A percentile compares a stretch with the other conserved stretches of the same genome.
Evolutionary conservation across 2,888 invertebrate species (phyloP).

Genomic region (Scotopteryx bipunctaria): DNA sequence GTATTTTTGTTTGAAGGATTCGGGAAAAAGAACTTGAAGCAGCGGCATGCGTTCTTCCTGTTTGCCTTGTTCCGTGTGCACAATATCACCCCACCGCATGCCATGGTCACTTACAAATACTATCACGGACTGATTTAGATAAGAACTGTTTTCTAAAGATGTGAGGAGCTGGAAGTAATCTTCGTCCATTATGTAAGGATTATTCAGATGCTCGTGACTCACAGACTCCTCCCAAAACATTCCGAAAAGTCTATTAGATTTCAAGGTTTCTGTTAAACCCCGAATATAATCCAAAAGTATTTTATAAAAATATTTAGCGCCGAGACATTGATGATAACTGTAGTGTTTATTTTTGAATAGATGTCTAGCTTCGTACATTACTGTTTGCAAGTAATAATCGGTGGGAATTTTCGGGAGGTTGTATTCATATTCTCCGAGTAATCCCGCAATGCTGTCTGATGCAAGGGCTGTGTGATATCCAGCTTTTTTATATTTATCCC

Average conservation of each 20-base stretch:
- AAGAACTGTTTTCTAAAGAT: slow-evolving; percentile 67
- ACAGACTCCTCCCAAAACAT: slow-evolving; percentile 92
- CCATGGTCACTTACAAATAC: slow-evolving; percentile 94
- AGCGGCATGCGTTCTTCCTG: slow-evolving; percentile 94
- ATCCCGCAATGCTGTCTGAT: slow-evolving; percentile 87
- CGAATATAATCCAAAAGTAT: slow-evolving; percentile 87
- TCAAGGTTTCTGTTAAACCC: slow-evolving; percentile 83
- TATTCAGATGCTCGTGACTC: slow-evolving; percentile 91
- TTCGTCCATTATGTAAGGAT: slow-evolving; percentile 87
- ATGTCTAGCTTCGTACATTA: slow-evolving; percentile 83
- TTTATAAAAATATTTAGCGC: slow-evolving; percentile 85
- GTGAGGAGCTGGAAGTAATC: slow-evolving; percentile 82
- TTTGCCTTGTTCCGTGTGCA: slow-evolving; percentile 90
- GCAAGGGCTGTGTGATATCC: slow-evolving; percentile 90
- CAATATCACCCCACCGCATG: slow-evolving; percentile 90
- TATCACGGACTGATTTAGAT: slow-evolving; percentile 86
- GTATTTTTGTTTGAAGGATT: slow-evolving; percentile 85
- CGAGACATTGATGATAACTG: slow-evolving; percentile 86
- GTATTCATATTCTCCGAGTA: slow-evolving; percentile 45
- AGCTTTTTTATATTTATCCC: slow-evolving; percentile 88
- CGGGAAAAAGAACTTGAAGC: slow-evolving; percentile 87
- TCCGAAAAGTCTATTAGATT: slow-evolving; percentile 85
- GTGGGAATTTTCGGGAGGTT: slow-evolving; percentile 87
- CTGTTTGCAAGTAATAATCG: slow-evolving; percentile 90
- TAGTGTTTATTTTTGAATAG: slow-evolving; percentile 84